phyloP scores from a whole-genome alignment of 2,113 vertebrate genomes.

The Scalopus aquaticus region DNA sequence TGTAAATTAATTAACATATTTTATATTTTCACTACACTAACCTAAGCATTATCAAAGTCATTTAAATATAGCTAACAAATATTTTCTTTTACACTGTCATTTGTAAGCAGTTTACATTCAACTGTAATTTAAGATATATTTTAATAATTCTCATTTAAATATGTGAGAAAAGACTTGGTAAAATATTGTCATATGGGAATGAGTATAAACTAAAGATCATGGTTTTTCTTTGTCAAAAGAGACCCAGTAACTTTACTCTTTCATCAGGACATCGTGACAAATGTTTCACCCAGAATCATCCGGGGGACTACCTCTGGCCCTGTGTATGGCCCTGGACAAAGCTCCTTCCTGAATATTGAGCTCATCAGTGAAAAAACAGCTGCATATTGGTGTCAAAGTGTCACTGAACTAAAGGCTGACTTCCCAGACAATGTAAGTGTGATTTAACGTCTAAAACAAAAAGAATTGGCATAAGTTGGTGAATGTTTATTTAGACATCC shows the following conservation, averaged over 20 bases:
- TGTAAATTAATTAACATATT: conserved; percentile 48
- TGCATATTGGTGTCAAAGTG: conserved; percentile 93
- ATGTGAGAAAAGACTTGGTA: not conserved
- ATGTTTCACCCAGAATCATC: conserved; percentile 95
- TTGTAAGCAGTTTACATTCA: conserved; percentile 40
- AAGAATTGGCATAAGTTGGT: conserved; percentile 65
- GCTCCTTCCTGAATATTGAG: conserved; percentile 95
- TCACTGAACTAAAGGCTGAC: conserved; percentile 92
- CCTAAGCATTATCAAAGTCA: not conserved
- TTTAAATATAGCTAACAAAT: conserved; percentile 33
- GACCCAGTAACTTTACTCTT: conserved; percentile 50
- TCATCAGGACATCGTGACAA: conserved; percentile 94
- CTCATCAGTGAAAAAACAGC: conserved; percentile 96
- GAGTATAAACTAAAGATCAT: conserved; percentile 11
- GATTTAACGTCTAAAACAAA: conserved; percentile 58
- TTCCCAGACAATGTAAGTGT: conserved; percentile 91
- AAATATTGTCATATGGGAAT: conserved; percentile 45
- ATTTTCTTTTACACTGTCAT: conserved; percentile 35
- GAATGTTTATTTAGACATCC: conserved; percentile 64
- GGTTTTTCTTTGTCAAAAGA: conserved; percentile 40
- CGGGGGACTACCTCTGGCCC: conserved; percentile 94
- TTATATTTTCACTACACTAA: not conserved
- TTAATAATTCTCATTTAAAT: conserved; percentile 27
- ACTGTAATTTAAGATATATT: conserved; percentile 48
- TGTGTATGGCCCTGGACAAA: conserved; percentile 91